phyloP scores from a whole-genome alignment of 2,888 invertebrate species.

The Galeopsomyia nigrocyanea region DNA sequence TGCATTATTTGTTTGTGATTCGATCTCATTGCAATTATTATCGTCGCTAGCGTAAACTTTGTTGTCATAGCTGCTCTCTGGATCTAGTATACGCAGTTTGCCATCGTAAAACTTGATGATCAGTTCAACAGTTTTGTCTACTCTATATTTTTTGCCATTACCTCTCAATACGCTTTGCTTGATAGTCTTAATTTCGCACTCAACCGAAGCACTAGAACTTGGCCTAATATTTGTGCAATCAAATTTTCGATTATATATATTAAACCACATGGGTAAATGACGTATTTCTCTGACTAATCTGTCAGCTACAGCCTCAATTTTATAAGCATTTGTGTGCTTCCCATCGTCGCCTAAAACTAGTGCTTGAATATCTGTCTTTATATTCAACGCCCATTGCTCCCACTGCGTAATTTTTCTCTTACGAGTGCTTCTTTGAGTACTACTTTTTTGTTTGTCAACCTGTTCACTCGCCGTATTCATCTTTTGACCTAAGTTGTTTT shows the following conservation, averaged over 20 bases:
- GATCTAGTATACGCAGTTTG: neutral
- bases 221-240: neutral
- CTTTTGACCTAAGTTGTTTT: no score
- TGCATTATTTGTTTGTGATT: no score
- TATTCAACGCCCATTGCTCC: neutral
- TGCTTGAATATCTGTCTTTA: neutral
- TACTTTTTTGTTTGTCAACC: no score
- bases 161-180: neutral
- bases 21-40: no score
- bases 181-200: neutral
- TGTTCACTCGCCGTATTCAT: no score
- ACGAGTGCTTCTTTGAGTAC: no score
- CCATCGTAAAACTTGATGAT: constrained; percentile 1
- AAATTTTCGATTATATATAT: constrained; percentile 10
- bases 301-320: neutral
- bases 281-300: neutral
- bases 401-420: neutral
- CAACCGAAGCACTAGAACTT: neutral
- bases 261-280: constrained; percentile 1
- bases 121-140: neutral
- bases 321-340: neutral
- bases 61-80: neutral
- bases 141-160: neutral
- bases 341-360: neutral
- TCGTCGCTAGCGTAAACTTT: no score